Base-by-base conservation (phyloP, 37 sponge, comb jelly and placozoan genomes). In the Oscarella lobularis region DNA sequence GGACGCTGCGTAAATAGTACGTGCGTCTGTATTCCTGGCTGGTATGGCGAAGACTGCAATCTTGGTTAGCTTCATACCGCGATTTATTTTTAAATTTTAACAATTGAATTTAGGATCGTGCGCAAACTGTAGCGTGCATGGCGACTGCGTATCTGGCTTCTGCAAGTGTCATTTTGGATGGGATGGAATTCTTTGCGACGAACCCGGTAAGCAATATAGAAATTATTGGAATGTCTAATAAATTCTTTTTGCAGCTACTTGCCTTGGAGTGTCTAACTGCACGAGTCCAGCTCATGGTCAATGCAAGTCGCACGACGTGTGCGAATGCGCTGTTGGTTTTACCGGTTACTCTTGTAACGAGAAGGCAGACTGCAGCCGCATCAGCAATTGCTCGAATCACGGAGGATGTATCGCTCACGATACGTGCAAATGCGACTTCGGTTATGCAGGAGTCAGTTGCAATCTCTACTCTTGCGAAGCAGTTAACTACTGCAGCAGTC, bases 291-390 rank as follows among this genome's bases (percentile, higher is more conserved):
- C 60, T 48, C 60, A 48, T 48, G 60, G 60, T 27, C 60, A 27
- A 20, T 48, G 60, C 60, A 48, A 48, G 60, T 48, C 60, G 60
- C 14, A 48, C 60, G 60, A 48, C 20, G 60, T 48, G 60, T 48
- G 60, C 20, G 60, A 48, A 48, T 48, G 60, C 20, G 20, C 60
- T 27, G 14, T 20, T 27, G 60, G 60, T 48, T 48, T 27, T 48
- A 48, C 20, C 20, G 60, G 60, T 48, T 9, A 48, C 14, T 9
- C 60, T 9, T 48, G 60, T 20, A 48, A 48, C 20, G 60, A 48
- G 60, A 48, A 20, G 14, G 60, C 60, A 20, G 14, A 20, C 20
- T 48, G 60, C 20, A 20, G 20, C 20, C 9, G 20, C 60, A 20
- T 48, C 14, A 48, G 20, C 60, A 9, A 48, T 48, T 48, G 60